These are phyloP conservation scores for Corythoichthys haematopterus DNA, from an alignment of 2,113 vertebrate genomes.

Conservation along the genomic window DNA sequence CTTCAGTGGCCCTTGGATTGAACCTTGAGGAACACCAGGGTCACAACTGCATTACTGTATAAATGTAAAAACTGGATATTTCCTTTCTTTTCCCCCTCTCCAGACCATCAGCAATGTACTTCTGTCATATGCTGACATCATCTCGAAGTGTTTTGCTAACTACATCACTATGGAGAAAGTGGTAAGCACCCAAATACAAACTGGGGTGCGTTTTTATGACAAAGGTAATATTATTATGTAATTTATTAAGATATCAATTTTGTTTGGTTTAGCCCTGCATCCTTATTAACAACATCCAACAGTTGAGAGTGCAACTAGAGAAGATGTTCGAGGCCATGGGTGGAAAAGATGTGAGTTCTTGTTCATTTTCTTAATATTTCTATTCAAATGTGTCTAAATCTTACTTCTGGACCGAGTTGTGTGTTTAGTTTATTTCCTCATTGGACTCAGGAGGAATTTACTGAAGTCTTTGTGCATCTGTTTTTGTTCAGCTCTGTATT, in stretches of 20 bases:
- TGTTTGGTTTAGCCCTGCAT: constrained; percentile 78
- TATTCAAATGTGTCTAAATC: background rate
- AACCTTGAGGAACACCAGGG: background rate
- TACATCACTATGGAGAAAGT: constrained; percentile 97
- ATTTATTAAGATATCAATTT: background rate
- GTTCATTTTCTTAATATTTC: background rate
- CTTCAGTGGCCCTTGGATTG: background rate
- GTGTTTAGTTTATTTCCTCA: background rate
- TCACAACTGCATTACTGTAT: background rate
- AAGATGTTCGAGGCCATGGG: constrained; percentile 99
- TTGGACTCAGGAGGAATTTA: background rate
- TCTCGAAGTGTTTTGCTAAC: constrained; percentile 89
- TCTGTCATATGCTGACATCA: constrained; percentile 91
- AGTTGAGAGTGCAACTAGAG: constrained; percentile 91
- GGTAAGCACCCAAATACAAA: constrained; percentile 51
- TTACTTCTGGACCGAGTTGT: background rate
- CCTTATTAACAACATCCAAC: constrained; percentile 97
- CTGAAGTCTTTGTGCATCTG: constrained; percentile 4
- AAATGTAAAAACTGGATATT: background rate
- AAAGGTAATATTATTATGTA: background rate
- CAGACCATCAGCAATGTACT: constrained; percentile 98
- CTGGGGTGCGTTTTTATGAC: background rate
- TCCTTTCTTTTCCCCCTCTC: constrained; percentile 1
- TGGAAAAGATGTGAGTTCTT: constrained; percentile 81
- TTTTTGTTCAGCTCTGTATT: constrained; percentile 78